These are phyloP conservation scores for Perognathus longimembris DNA, from an alignment of 2,113 vertebrate genomes.

Conservation along the genomic window DNA sequence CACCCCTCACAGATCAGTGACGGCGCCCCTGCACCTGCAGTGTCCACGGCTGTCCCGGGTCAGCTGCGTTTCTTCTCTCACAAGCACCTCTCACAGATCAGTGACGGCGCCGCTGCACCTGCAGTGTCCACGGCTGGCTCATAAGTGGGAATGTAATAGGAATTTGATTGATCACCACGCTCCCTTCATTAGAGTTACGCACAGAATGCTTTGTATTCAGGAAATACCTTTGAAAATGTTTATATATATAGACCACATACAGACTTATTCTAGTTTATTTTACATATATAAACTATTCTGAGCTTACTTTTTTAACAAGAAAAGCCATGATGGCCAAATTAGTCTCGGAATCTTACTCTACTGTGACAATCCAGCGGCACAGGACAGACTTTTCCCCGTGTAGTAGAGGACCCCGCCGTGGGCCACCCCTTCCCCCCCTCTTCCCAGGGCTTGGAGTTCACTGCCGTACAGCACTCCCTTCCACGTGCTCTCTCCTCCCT, in stretches of 20 bases:
- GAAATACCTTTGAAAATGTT: neutral
- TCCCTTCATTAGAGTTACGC: neutral
- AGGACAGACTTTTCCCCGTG: too few species aligned
- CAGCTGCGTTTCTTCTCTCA: conserved; percentile 57
- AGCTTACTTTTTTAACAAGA: too few species aligned
- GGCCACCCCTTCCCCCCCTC: neutral
- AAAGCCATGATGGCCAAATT: neutral
- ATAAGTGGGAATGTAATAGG: neutral
- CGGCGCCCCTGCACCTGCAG: too few species aligned
- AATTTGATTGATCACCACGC: neutral
- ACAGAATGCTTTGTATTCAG: neutral
- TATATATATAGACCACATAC: neutral
- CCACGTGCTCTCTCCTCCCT: neutral
- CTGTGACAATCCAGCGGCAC: neutral
- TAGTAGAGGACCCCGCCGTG: too few species aligned
- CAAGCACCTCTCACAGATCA: conserved; percentile 46
- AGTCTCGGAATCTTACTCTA: neutral
- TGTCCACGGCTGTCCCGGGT: conserved; percentile 8
- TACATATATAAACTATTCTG: neutral
- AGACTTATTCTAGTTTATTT: conserved; percentile 9
- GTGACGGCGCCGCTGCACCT: neutral
- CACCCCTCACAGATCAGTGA: conserved; percentile 12
- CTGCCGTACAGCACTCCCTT: neutral
- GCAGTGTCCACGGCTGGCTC: neutral
- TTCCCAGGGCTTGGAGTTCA: neutral